Evolutionary conservation across 2,888 invertebrate genomes (phyloP), one percentile per base, ranked within the genome.

Genomic region (Peribatodes rhomboidaria): DNA sequence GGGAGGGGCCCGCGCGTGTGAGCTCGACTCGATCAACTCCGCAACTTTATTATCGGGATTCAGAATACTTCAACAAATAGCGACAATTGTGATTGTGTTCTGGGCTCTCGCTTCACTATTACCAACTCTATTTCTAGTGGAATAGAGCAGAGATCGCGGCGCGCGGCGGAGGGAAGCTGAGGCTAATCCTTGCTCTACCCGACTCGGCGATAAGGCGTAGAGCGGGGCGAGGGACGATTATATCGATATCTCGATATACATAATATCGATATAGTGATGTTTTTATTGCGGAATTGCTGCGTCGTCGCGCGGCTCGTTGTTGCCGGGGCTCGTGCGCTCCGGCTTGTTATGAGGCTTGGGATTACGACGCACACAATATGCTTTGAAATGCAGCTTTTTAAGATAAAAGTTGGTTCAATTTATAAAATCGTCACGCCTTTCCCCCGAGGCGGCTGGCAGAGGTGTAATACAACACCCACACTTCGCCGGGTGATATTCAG

Each of bases 111-210:
- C 20, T 20, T 11, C 44, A 33, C 46, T 42, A 66, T 56, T 68
- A 37, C 49, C 33, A 47, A 16, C 37, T 61, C 37, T 71, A 65
- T 59, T 18, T 10, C 20, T 31, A 35, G 13, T 8, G 18, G 9
- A 6, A 27, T 61, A 54, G 22, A 41, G 62, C 47, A 16, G 59
- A 53, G 47, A 47, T 58, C 62, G 50, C 46, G 59, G 50, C 47
- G 59, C 58, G n/a, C 11, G n/a, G 37, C 2, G 14, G 8, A n/a
- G 37, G n/a, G 9, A 41, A 35, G 35, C 35, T 27, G 44, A 61
- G 64, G 67, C 65, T 71, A 71, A 73, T 73, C 70, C 73, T 65
- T 58, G 66, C 68, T 62, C 70, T 71, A 70, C 68, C 72, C 69
- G 65, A 67, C 65, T 69, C 44, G 27, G 37, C 10, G 33, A 44